Base-by-base conservation (phyloP, 2,888 invertebrate genomes). In the Luperina testacea region DNA sequence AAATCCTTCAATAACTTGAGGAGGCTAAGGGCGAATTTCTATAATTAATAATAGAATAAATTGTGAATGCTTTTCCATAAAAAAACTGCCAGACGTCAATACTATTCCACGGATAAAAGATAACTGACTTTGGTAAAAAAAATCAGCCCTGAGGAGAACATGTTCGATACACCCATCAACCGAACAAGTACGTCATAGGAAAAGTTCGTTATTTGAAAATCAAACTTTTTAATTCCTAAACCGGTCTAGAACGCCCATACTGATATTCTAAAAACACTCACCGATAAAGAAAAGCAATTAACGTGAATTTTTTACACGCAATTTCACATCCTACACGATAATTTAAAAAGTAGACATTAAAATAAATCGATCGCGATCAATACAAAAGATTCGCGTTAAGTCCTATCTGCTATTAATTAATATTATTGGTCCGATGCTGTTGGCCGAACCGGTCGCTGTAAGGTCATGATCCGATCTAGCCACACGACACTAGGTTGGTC, bases 401-500 rank as follows among this genome's bases (percentile, higher is more conserved):
- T 83, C 79, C 72, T 83, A 82, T 80, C 51, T 65, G 79, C 77
- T 77, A 88, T 84, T 85, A 88, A 88, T 84, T 85, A 88, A 83
- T 86, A 87, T 88, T 84, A 80, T 82, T 81, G 72, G 77, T 81
- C 64, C 64, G 53, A 77, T 78, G 82, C 71, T 64, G 77, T 81
- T 74, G 71, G 73, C 77, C 67, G 84, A 87, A 91, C 91, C 91
- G 90, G 91, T 91, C 73, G 73, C 27, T 27, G 65, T 90, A 91
- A 91, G 91, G 91, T 91, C 91, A 89, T 87, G 86, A 91, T 88
- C 88, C 81, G 84, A 85, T 76, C 80, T 81, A 77, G 84, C 82
- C 72, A 72, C 57, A 80, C 77, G 70, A 82, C 67, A 80, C 81
- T 85, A 77, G 75, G 72, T 67, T 74, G 78, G n/a, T 80, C 78